Evolutionary conservation across 2,797 vertebrate genomes (phyloP).

Genomic region (Rhadinocentrus ornatus): DNA sequence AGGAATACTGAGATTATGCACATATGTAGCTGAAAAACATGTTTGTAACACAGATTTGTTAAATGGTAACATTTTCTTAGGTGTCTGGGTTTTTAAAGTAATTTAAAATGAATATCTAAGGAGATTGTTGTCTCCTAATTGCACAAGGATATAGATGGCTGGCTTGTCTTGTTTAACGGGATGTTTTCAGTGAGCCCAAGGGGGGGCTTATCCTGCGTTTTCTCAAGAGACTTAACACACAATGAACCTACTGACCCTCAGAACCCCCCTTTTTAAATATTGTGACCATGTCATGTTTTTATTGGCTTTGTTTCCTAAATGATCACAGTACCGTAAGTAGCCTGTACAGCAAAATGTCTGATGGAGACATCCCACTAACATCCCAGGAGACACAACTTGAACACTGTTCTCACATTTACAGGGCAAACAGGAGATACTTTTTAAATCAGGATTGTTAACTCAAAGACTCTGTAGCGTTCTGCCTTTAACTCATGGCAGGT

Average conservation of each 20-base stretch:
- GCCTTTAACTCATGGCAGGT: conserved; percentile 26
- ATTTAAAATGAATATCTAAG: not conserved
- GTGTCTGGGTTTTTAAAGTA: not conserved
- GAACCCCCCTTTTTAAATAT: conserved; percentile 72
- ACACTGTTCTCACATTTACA: conserved; percentile 71
- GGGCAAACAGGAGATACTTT: conserved; percentile 59
- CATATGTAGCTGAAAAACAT: too few species aligned
- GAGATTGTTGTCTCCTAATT: conserved; percentile 25
- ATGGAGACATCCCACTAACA: conserved; percentile 55
- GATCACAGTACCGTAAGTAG: conserved; percentile 65
- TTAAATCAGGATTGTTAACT: conserved; percentile 45
- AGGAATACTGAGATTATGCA: not conserved
- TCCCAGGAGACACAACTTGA: conserved; percentile 67
- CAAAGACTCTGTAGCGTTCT: conserved; percentile 19
- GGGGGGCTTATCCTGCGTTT: conserved; percentile 77
- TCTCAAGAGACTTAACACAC: conserved; percentile 73
- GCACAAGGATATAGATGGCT: conserved; percentile 34
- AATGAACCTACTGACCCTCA: conserved; percentile 78
- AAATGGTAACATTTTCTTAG: not conserved
- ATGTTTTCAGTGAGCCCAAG: conserved; percentile 55
- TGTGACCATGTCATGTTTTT: conserved; percentile 74
- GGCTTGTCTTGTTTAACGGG: conserved; percentile 38
- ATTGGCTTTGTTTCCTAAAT: conserved; percentile 72
- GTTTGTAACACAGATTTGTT: not conserved
- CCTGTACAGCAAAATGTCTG: conserved; percentile 57